These are phyloP conservation scores for Luscinia luscinia DNA, from an alignment of 2,797 vertebrate species.

Conservation along the genomic window DNA sequence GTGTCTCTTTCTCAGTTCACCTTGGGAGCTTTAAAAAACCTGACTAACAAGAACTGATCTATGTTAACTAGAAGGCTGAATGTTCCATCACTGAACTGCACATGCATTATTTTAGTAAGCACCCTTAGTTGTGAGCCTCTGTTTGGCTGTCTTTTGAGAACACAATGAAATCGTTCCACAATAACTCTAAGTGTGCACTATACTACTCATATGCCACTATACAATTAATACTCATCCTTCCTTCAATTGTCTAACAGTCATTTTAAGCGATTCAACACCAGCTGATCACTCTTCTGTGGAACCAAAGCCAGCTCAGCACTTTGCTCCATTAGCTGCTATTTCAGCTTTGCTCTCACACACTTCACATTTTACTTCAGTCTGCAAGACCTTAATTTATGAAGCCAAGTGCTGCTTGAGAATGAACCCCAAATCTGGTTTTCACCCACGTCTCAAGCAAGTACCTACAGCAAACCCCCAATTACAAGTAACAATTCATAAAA, in stretches of 20 bases:
- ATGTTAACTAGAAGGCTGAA: not conserved
- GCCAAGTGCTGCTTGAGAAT: not conserved
- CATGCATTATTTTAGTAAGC: not conserved
- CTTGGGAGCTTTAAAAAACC: not conserved
- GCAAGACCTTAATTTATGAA: not conserved
- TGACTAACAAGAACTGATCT: not conserved
- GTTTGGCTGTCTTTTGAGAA: not conserved
- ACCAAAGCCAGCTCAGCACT: not conserved
- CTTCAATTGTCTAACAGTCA: not conserved
- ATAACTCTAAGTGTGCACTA: not conserved
- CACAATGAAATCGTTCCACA: not conserved
- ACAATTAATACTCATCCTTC: not conserved
- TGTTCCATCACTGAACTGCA: not conserved
- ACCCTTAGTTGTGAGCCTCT: not conserved
- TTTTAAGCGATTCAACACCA: not conserved
- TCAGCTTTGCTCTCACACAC: not conserved
- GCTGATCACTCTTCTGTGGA: not conserved
- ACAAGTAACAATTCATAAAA: not conserved
- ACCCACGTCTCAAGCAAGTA: not conserved
- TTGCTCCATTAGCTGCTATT: not conserved
- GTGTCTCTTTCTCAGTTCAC: not conserved
- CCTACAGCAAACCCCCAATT: not conserved
- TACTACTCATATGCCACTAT: not conserved
- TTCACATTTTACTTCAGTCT: conserved; percentile 1
- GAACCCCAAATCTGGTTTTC: not conserved